phyloP scores from a whole-genome alignment of 2,113 vertebrate genomes.

The Percina caprodes region DNA sequence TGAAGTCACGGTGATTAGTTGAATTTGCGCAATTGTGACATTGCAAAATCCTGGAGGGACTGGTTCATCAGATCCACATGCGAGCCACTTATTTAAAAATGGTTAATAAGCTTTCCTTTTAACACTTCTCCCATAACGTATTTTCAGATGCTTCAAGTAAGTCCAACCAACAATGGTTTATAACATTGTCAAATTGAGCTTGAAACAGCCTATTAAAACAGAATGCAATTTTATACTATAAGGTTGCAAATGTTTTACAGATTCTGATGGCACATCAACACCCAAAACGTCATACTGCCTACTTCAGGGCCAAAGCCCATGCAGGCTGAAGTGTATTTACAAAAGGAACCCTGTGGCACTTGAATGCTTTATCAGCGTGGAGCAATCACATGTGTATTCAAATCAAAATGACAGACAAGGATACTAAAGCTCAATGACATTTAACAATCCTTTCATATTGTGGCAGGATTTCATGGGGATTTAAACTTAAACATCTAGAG shows the following conservation, averaged over 20 bases:
- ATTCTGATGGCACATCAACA: slow-evolving; percentile 16
- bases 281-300: slow-evolving; percentile 34
- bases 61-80: background rate
- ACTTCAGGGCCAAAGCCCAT: slow-evolving; percentile 45
- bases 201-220: slow-evolving; percentile 4
- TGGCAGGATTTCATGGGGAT: slow-evolving; percentile 53
- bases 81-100: background rate
- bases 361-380: slow-evolving; percentile 67
- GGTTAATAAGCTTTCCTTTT: background rate
- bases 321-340: slow-evolving; percentile 52
- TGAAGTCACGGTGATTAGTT: too few relatives aligned
- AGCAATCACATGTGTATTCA: slow-evolving; percentile 78
- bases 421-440: slow-evolving; percentile 83
- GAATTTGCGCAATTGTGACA: too few relatives aligned
- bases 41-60: too few relatives aligned
- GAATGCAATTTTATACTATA: background rate
- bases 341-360: slow-evolving; percentile 53
- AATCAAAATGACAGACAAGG: slow-evolving; percentile 81
- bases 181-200: background rate
- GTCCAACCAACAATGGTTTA: background rate
- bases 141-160: background rate
- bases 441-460: slow-evolving; percentile 78
- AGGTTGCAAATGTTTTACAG: slow-evolving; percentile 6
- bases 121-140: background rate
- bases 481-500: slow-evolving; percentile 61